Evolutionary conservation across 1,140 invertebrate genomes (phyloP).

Genomic region (Atta colombica): DNA sequence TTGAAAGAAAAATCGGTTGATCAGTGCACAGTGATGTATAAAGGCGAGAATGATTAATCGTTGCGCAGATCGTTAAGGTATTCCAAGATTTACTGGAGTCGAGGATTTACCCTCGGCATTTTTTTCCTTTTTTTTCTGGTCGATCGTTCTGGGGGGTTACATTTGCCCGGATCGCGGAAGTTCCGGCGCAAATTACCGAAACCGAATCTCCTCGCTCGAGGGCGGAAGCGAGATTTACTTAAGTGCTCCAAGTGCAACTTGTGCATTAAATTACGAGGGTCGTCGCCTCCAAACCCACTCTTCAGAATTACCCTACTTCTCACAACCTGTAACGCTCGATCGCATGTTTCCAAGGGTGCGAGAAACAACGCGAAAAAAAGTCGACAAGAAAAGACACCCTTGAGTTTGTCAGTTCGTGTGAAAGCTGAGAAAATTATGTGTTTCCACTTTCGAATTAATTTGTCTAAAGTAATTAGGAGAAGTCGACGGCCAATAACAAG

Average conservation of each 20-base stretch:
- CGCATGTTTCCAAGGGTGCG: conserved; percentile 46
- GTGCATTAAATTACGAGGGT: conserved; percentile 63
- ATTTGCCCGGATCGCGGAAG: conserved; percentile 53
- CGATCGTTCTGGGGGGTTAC: conserved; percentile 24
- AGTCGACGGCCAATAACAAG: no score
- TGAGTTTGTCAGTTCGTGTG: conserved; percentile 32
- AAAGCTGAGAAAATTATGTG: conserved; percentile 48
- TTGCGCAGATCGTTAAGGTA: conserved; percentile 77
- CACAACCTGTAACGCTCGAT: conserved; percentile 70
- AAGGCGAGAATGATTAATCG: conserved; percentile 85
- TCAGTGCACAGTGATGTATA: conserved; percentile 80
- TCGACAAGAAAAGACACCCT: conserved; percentile 36
- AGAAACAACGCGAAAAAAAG: conserved; percentile 16
- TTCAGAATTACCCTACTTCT: conserved; percentile 70
- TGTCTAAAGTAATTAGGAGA: neutral
- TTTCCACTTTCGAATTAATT: conserved; percentile 41
- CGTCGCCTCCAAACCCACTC: conserved; percentile 26
- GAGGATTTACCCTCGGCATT: conserved; percentile 67
- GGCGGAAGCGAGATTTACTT: conserved; percentile 67
- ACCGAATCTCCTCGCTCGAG: conserved; percentile 57
- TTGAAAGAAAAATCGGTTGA: conserved; percentile 71
- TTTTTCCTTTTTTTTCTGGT: conserved; percentile 53
- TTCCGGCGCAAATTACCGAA: conserved; percentile 74
- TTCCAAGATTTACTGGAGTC: conserved; percentile 69
- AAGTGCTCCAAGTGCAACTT: conserved; percentile 60